Base-by-base conservation (phyloP, 2,888 invertebrate species). In the Atrina japonica region DNA sequence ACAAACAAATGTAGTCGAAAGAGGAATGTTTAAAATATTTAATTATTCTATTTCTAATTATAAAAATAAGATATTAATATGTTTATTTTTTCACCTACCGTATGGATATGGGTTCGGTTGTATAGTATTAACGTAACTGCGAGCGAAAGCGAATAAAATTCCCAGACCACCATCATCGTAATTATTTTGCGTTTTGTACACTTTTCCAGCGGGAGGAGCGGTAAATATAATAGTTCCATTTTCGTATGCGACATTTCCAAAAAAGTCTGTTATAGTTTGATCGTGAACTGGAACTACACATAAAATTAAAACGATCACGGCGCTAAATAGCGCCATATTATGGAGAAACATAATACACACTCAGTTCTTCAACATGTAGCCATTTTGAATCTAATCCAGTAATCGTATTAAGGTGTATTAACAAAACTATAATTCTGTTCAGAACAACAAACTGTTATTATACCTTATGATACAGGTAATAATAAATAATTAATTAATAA, bases 121-220 rank as follows among this genome's bases (percentile, higher is more conserved):
- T 2, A 82, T 80, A 3, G 82, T 82, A 66, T 83, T 78, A 58
- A 85, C 77, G 63, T 84, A 85, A 63, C 80, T 81, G 43, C 82
- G 59, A 3, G 83, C 80, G 30, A 80, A 77, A 7, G 73, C 76
- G 56, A 80, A 82, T 21, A 82, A 30, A 11, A 75, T 61, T 7
- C 70, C 72, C 16, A 85, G 72, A 1, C 79, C 81, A 2, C 78
- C 78, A 30, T 80, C 80, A 9, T 76, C 67, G 64, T 82, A 84
- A 0, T 59, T 41, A 21, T 74, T 77, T 1, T 55, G 49, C 0
- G 83, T 81, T 29, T 79, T 74, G 66, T 83, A 83, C 9, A 66
- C 52, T 11, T 66, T 75, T 0, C 84, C 83, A 2, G 81, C 69
- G 0, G 84, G 83, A 16, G 77, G 27, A 1, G 76, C 35, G 0